Evolutionary conservation across 1,140 invertebrate species (phyloP).

Genomic region (Scaptomyza hsui): DNA sequence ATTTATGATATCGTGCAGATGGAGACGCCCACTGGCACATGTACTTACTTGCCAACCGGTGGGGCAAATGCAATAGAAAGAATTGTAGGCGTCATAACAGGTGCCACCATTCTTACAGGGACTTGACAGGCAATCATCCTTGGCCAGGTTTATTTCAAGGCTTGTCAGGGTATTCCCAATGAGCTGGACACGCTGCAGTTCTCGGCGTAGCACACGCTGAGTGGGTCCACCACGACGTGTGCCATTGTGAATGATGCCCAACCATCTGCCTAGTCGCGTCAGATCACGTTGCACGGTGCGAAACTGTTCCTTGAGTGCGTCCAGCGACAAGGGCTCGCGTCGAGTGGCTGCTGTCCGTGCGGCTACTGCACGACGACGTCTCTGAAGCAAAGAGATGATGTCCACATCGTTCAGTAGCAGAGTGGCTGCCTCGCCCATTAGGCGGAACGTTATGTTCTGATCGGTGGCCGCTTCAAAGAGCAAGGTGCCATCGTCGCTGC

Average conservation of each 20-base stretch:
- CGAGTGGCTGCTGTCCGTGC: slow-evolving; percentile 12
- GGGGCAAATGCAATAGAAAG: slow-evolving; percentile 90
- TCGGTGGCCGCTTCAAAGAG: slow-evolving; percentile 48
- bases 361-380: slow-evolving; percentile 17
- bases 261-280: slow-evolving; percentile 17
- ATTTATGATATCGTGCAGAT: not conserved
- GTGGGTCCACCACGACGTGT: slow-evolving; percentile 20
- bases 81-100: slow-evolving; percentile 90
- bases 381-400: slow-evolving; percentile 43
- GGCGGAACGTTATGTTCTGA: slow-evolving; percentile 67
- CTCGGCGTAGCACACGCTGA: slow-evolving; percentile 35
- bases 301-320: slow-evolving; percentile 49
- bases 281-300: slow-evolving; percentile 44
- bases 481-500: slow-evolving; percentile 42
- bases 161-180: slow-evolving; percentile 10
- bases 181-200: slow-evolving; percentile 40
- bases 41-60: slow-evolving; percentile 90
- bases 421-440: slow-evolving; percentile 57
- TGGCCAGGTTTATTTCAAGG: slow-evolving; percentile 26
- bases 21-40: slow-evolving; percentile 44
- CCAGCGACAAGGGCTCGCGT: slow-evolving; percentile 40
- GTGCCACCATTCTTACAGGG: slow-evolving; percentile 94
- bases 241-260: slow-evolving; percentile 32
- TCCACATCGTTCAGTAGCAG: slow-evolving; percentile 64
- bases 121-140: slow-evolving; percentile 88